Evolutionary conservation across 2,113 vertebrate species (phyloP).

Genomic region (Mobula birostris): DNA sequence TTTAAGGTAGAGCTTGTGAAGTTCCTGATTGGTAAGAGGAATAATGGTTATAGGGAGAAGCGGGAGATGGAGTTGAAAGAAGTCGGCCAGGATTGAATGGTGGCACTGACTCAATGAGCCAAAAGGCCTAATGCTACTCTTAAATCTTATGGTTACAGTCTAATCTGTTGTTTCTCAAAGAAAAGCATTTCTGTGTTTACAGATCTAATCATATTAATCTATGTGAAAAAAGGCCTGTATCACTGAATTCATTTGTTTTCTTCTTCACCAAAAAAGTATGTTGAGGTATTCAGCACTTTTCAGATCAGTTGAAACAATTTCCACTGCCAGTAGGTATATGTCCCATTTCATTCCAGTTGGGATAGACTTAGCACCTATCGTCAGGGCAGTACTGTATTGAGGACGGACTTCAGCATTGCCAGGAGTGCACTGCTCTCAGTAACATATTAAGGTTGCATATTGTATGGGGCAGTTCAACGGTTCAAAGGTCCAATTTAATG

Average conservation of each 20-base stretch:
- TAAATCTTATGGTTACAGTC: too few relatives aligned
- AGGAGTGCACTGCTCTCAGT: background rate
- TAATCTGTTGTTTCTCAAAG: background rate
- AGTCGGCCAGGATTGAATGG: too few relatives aligned
- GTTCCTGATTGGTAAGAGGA: too few relatives aligned
- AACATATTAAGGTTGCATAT: background rate
- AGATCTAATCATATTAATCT: background rate
- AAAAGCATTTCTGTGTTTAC: background rate
- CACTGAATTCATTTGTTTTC: background rate
- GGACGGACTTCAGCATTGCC: background rate
- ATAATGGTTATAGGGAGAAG: too few relatives aligned
- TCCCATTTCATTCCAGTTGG: background rate
- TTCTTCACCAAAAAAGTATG: background rate
- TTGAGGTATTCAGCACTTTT: background rate
- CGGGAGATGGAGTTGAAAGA: too few relatives aligned
- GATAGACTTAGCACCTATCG: background rate
- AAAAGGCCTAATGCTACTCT: too few relatives aligned
- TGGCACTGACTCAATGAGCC: too few relatives aligned
- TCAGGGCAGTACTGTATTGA: background rate
- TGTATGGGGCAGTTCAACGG: background rate
- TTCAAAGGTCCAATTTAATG: too few relatives aligned
- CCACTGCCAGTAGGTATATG: too few relatives aligned
- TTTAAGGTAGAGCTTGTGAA: too few relatives aligned
- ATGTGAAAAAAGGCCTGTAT: background rate
- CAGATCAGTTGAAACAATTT: background rate